Base-by-base conservation (phyloP, 2,888 invertebrate species). In the Caenorhabditis imperialis region DNA sequence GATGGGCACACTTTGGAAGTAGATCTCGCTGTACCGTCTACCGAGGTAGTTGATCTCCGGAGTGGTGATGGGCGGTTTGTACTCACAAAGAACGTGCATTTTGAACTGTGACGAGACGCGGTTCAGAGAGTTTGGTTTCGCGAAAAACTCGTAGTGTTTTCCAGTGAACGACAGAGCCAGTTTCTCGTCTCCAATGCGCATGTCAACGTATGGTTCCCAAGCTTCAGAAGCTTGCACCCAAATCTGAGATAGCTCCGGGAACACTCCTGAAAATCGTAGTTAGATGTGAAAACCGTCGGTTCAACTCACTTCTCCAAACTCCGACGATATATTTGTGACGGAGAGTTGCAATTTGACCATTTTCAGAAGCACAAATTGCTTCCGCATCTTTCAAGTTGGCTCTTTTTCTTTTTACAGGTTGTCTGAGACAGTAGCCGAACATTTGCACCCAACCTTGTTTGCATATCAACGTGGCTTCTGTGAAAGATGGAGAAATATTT, bases 281-380 rank as follows among this genome's bases (percentile, higher is more conserved):
- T 25, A 45, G 4, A 25, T 45, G 3, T 12, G 10, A 8, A 1
- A 25, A 14, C 4, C 12, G 10, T 45, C 18, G 16, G 5, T 25
- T 3, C 14, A 14, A 27, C 53, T 40, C 2, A 53, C 53, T 53
- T 18, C n/a, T 53, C 53, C 53, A 53, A 18, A 53, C 40, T 16
- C 53, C 53, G 2, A 27, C 40, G 10, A 53, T 53, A 37, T 53
- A 53, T 27, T 14, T n/a, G 20, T 53, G 53, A 38, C 40, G 53
- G 27, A 53, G 16, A 8, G 20, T 27, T 18, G 53, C 53, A 27
- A 53, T 53, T 3, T 37, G 16, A 10, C 16, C 38, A 2, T 12
- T 18, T 16, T 27, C n/a, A 3, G 22, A 8, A 10, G n/a, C 30
- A 30, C 48, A 48, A 6, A 16, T 27, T 1, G 27, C 23, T 20